phyloP scores from a whole-genome alignment of 2,888 invertebrate species.

The Luperina testacea region DNA sequence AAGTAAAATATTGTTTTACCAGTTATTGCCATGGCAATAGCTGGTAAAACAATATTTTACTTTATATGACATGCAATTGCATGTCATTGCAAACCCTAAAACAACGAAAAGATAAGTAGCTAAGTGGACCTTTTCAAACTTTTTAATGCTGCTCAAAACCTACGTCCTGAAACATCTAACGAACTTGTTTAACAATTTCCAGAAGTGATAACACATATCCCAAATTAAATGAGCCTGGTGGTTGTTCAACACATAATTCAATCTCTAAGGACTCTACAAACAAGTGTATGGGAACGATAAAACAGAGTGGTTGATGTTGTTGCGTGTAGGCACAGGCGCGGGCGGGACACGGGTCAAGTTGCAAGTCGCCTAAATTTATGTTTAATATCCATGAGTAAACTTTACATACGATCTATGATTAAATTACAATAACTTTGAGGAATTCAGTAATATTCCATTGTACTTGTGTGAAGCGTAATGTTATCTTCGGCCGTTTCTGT shows the following conservation, averaged over 20 bases:
- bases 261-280: constrained; percentile 74
- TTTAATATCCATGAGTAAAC: constrained; percentile 62
- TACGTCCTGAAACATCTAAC: constrained; percentile 44
- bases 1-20: too few species aligned
- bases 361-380: constrained; percentile 64
- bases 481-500: background rate
- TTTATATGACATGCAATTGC: constrained; percentile 1
- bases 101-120: constrained; percentile 17
- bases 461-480: constrained; percentile 20
- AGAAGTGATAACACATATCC: constrained; percentile 65
- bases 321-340: constrained; percentile 56
- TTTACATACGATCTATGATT: constrained; percentile 61
- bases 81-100: constrained; percentile 11
- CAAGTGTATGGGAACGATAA: constrained; percentile 75
- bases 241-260: constrained; percentile 72
- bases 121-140: constrained; percentile 30
- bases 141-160: constrained; percentile 49
- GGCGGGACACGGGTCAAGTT: constrained; percentile 65
- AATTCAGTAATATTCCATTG: constrained; percentile 42
- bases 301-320: constrained; percentile 69
- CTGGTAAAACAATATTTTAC: constrained; percentile 3
- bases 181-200: constrained; percentile 55
- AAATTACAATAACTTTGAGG: constrained; percentile 54
- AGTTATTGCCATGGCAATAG: background rate
- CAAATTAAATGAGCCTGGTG: constrained; percentile 70